Evolutionary conservation across 2,797 vertebrate species (phyloP).

Genomic region (Lithobates sylvaticus): DNA sequence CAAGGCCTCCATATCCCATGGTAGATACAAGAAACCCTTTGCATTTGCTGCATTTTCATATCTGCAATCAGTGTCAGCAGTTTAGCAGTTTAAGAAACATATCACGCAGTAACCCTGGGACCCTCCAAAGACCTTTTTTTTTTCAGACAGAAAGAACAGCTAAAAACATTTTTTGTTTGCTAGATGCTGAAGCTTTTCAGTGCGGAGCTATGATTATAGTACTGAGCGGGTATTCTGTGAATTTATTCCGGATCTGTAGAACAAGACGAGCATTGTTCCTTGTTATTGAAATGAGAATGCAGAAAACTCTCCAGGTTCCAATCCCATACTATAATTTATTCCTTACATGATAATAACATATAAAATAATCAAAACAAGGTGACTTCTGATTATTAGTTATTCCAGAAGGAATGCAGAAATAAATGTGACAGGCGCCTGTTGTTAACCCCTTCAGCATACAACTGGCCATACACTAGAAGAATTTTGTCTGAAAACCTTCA

Average conservation of each 20-base stretch:
- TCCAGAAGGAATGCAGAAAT: neutral
- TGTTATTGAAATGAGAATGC: constrained; percentile 31
- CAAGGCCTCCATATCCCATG: constrained; percentile 36
- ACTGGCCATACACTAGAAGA: too few species aligned
- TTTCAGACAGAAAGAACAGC: neutral
- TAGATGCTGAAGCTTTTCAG: neutral
- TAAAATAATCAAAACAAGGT: constrained; percentile 18
- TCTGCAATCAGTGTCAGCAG: constrained; percentile 57
- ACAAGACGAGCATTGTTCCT: constrained; percentile 7
- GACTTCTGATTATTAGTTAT: neutral
- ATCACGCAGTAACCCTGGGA: constrained; percentile 44
- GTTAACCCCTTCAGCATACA: neutral
- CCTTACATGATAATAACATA: constrained; percentile 20
- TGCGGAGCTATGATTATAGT: constrained; percentile 4
- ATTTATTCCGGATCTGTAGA: constrained; percentile 24
- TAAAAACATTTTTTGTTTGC: constrained; percentile 30
- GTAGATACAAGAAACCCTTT: constrained; percentile 27
- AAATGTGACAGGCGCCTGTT: neutral
- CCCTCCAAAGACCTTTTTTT: constrained; percentile 13
- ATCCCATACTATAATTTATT: constrained; percentile 20
- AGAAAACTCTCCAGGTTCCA: neutral
- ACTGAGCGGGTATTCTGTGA: neutral
- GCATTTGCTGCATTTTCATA: constrained; percentile 58
- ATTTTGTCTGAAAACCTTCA: too few species aligned
- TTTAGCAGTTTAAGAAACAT: constrained; percentile 49